Evolutionary conservation across 1,140 invertebrate genomes (phyloP), one percentile per base, ranked within the genome.

Genomic region (Colletes gigas): DNA sequence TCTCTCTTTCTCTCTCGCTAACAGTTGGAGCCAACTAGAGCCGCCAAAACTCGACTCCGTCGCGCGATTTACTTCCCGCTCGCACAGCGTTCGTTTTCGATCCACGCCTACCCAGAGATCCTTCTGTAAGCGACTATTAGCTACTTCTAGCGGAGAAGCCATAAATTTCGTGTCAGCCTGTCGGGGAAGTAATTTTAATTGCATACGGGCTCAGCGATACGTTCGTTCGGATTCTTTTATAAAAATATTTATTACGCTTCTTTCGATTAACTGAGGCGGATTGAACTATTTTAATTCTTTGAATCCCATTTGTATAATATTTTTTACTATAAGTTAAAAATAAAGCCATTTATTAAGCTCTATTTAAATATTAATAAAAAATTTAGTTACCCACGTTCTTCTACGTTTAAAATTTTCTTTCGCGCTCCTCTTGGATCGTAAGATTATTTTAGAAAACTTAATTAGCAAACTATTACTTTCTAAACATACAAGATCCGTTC

Each of bases 81-180:
- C 39, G 78, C 79, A 81, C 79, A 81, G 79, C 79, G 19, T 76
- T 66, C 60, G 39, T 68, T 68, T 57, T 55, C 54, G 71, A 67
- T 55, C 59, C 66, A 77, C 65, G 65, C 73, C 66, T 78, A 82
- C 60, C 15, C 50, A 30, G 50, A 21, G n/a, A 47, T 65, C 57
- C 54, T 76, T 70, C 80, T 63, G 66, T 55, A 71, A 78, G 14
- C 66, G 60, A 82, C 52, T 78, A 78, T 21, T 60, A 17, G 15
- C 78, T 80, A 74, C 8, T n/a, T 47, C 57, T 54, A 65, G 14
- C 39, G 41, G 19, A 44, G 14, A 72, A 62, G 57, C 12, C 12
- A 21, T 50, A 15, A 47, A 73, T 50, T 52, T 6, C 47, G 17
- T 54, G 17, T 44, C 7, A 17, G 9, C n/a, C 44, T 77, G 52